phyloP scores from a whole-genome alignment of 2,888 invertebrate species.

The Phlogophora meticulosa region DNA sequence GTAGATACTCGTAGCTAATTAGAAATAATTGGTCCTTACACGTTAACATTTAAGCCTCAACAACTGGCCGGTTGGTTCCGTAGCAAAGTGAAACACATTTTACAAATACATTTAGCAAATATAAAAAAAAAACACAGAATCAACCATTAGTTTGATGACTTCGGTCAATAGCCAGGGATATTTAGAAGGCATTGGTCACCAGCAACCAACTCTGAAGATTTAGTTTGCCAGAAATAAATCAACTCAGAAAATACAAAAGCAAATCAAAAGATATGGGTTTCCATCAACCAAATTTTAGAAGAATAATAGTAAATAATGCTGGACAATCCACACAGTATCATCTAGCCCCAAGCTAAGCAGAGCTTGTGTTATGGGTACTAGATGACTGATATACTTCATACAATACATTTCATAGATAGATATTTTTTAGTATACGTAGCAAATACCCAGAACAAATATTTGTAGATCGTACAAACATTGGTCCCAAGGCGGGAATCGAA shows the following conservation, averaged over 20 bases:
- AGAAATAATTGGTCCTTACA: conserved; percentile 55
- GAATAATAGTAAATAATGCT: no score
- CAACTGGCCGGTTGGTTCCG: conserved; percentile 49
- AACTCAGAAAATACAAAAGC: no score
- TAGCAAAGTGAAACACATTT: conserved; percentile 22
- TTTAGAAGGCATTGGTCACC: background rate
- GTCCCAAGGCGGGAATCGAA: no score
- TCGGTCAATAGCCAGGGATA: background rate
- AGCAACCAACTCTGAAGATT: background rate
- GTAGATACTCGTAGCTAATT: conserved; percentile 2
- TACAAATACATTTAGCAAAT: background rate
- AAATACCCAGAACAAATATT: no score
- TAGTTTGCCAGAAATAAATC: background rate
- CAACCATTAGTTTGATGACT: background rate
- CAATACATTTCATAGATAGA: no score
- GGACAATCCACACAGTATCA: no score
- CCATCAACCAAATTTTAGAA: conserved; percentile 2
- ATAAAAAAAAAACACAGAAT: background rate
- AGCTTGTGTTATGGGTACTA: no score
- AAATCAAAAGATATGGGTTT: conserved; percentile 1
- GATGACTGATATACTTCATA: no score
- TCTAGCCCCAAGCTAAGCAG: no score
- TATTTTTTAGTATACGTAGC: no score
- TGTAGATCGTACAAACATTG: no score
- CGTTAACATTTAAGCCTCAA: conserved; percentile 59